phyloP scores from a whole-genome alignment of 2,797 vertebrate genomes.

The Gorsachius magnificus region DNA sequence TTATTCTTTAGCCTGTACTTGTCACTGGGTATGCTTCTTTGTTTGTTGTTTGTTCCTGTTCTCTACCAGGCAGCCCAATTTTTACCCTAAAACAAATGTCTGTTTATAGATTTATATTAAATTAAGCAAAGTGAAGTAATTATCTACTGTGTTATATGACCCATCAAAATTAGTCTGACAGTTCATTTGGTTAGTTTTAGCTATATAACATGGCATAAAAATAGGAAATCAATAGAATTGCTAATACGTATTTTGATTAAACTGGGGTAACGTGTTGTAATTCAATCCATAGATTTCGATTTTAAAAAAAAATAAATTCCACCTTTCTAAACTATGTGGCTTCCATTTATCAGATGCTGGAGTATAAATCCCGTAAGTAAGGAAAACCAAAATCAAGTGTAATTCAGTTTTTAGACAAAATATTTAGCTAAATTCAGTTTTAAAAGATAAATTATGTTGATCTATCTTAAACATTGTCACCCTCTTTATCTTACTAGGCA shows the following conservation, averaged over 20 bases:
- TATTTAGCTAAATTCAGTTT: background rate
- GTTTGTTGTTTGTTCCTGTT: background rate
- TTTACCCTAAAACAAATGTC: background rate
- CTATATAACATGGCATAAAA: slow-evolving; percentile 3
- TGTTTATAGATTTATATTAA: background rate
- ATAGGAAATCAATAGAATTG: background rate
- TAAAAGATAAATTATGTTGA: background rate
- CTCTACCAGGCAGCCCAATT: background rate
- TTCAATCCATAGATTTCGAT: slow-evolving; percentile 24
- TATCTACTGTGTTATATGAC: background rate
- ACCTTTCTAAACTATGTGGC: background rate
- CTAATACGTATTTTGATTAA: slow-evolving; percentile 41
- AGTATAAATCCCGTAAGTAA: background rate
- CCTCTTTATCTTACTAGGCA: background rate
- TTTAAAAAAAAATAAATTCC: background rate
- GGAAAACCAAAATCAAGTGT: background rate
- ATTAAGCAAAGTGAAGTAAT: slow-evolving; percentile 1
- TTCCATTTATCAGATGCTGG: background rate
- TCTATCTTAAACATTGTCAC: background rate
- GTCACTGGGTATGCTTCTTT: background rate
- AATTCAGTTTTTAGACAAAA: background rate
- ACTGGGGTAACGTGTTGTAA: background rate
- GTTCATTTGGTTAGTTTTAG: slow-evolving; percentile 19
- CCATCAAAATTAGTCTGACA: slow-evolving; percentile 29
- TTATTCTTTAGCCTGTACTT: background rate